These are phyloP conservation scores for Recurvirostra avosetta DNA, from an alignment of 2,113 vertebrate genomes.

Conservation along the genomic window DNA sequence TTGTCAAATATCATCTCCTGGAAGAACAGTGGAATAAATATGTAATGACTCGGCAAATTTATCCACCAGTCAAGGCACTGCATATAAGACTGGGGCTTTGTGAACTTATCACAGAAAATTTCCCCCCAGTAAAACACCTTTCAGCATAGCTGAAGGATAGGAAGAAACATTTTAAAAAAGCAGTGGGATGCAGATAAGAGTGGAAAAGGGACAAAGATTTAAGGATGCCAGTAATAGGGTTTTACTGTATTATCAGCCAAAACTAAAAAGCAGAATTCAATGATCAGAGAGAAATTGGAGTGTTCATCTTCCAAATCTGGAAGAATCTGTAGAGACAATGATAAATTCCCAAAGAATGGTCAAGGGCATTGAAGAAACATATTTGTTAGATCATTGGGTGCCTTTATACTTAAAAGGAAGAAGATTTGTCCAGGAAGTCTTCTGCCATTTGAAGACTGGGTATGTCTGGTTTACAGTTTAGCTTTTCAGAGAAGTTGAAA, in stretches of 20 bases:
- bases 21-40: neutral
- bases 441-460: neutral
- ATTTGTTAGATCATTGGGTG: neutral
- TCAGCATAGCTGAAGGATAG: neutral
- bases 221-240: neutral
- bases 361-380: neutral
- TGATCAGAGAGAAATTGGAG: neutral
- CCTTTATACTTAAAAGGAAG: neutral
- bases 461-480: neutral
- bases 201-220: neutral
- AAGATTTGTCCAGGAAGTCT: neutral
- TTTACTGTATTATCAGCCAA: neutral
- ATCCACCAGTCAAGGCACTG: neutral
- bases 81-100: neutral
- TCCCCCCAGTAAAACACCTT: neutral
- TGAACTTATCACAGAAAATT: neutral
- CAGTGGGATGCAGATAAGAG: neutral
- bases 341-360: neutral
- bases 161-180: neutral
- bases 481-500: neutral
- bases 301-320: neutral
- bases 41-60: neutral
- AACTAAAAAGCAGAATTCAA: neutral
- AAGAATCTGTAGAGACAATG: neutral
- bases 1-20: neutral